These are phyloP conservation scores for Eciton burchellii DNA, from an alignment of 1,140 invertebrate genomes.

Conservation along the genomic window DNA sequence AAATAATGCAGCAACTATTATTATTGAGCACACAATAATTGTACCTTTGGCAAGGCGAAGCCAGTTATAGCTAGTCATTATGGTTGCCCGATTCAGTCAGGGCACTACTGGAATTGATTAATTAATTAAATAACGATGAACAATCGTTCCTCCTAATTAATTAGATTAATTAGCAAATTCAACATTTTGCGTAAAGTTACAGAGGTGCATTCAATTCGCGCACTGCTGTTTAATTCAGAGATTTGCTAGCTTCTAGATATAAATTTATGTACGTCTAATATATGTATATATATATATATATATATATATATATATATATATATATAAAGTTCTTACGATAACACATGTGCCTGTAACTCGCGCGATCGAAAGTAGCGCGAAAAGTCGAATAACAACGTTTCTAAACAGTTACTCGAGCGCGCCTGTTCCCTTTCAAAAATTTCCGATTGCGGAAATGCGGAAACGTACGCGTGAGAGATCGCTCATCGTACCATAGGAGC, in stretches of 20 bases:
- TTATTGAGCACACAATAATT: constrained; percentile 49
- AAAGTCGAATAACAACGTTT: too few relatives aligned
- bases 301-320: too few relatives aligned
- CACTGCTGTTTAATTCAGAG: constrained; percentile 30
- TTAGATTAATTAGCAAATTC: constrained; percentile 60
- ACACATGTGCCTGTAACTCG: too few relatives aligned
- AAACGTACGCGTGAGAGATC: background rate
- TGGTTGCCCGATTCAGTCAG: constrained; percentile 52
- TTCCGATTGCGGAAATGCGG: background rate
- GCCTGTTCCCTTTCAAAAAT: too few relatives aligned
- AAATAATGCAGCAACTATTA: constrained; percentile 53
- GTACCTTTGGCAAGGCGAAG: constrained; percentile 50
- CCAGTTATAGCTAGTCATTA: constrained; percentile 52
- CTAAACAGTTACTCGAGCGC: too few relatives aligned
- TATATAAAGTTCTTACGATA: too few relatives aligned
- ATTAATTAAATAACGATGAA: constrained; percentile 62
- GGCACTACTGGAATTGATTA: constrained; percentile 57
- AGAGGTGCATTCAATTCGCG: constrained; percentile 17
- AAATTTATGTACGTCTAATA: constrained; percentile 3
- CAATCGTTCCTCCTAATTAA: constrained; percentile 58
- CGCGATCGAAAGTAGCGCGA: too few relatives aligned
- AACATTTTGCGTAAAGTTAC: constrained; percentile 46
- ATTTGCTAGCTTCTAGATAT: constrained; percentile 3
- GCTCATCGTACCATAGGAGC: too few relatives aligned
- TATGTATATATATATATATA: too few relatives aligned